These are phyloP conservation scores for Drosophila pruinosa DNA, from an alignment of 1,140 invertebrate genomes.

Conservation along the genomic window DNA sequence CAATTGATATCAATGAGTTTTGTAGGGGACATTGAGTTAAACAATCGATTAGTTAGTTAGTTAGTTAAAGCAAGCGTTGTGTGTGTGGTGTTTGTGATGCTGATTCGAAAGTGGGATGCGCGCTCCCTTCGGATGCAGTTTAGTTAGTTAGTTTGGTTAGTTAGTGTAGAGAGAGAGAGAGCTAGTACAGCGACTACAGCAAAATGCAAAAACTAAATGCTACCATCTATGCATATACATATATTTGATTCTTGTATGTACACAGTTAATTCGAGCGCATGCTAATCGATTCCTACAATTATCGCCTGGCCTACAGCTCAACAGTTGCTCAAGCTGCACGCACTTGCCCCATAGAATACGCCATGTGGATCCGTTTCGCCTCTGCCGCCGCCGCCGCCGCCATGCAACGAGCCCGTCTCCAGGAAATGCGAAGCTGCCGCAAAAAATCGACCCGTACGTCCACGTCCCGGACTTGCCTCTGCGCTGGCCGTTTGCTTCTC, in stretches of 20 bases:
- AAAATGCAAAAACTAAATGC: slow-evolving; percentile 31
- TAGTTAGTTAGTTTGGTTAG: neutral
- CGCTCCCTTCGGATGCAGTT: slow-evolving; percentile 12
- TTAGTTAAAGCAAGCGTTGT: slow-evolving; percentile 66
- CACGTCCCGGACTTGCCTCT: slow-evolving; percentile 33
- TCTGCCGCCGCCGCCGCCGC: neutral
- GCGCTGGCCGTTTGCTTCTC: neutral
- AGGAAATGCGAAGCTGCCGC: slow-evolving; percentile 66
- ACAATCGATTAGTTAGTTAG: slow-evolving; percentile 21
- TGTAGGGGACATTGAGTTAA: neutral
- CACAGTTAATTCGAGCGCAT: slow-evolving; percentile 30
- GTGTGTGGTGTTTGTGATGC: slow-evolving; percentile 34
- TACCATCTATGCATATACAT: slow-evolving; percentile 4
- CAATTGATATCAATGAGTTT: slow-evolving; percentile 29
- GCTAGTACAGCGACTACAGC: slow-evolving; percentile 11
- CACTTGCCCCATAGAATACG: slow-evolving; percentile 60
- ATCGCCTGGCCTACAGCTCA: slow-evolving; percentile 12
- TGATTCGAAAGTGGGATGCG: neutral
- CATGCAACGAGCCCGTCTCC: slow-evolving; percentile 59
- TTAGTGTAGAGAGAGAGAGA: neutral
- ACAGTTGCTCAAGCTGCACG: slow-evolving; percentile 28
- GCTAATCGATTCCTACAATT: slow-evolving; percentile 22
- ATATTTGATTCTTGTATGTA: neutral
- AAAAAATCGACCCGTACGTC: slow-evolving; percentile 67
- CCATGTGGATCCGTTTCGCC: slow-evolving; percentile 1